Base-by-base conservation (phyloP, 1,140 invertebrate species). In the Heliconius melpomene region DNA sequence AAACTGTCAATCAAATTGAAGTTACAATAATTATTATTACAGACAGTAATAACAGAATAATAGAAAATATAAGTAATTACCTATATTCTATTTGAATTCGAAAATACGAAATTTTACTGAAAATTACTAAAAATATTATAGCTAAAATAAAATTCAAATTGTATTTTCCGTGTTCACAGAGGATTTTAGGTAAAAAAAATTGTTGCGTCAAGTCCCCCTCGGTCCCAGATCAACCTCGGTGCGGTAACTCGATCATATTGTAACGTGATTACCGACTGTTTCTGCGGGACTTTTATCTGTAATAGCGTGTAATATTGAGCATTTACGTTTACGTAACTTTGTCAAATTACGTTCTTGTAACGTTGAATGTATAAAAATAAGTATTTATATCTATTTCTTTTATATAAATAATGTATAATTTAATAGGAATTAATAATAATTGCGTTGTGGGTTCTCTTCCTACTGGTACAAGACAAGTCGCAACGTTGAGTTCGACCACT, bases 161-260 rank as follows among this genome's bases (percentile, higher is more conserved):
- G 46, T 29, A 72, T 54, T 60, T 71, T 32, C 66, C n/a, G 3
- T 72, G 52, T 36, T 77, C 32, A 71, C 75, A 36, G 76, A 60
- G 29, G 46, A 40, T 74, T 78, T 71, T 78, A 57, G 66, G 40
- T 78, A 40, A 73, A 78, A 73, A 46, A 80, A 77, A 79, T n/a
- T 74, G 74, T 77, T 57, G 57, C 75, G 57, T 73, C 75, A 73
- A 72, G 57, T 26, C 54, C 75, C 75, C 75, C 77, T 79, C 57
- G 57, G 71, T 76, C 70, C 82, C 79, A 83, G 85, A 88, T 90
- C 86, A 87, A 88, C 87, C 86, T 79, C 86, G 86, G 87, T 86
- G 83, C 85, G 82, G 90, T 90, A 91, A 91, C 88, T 90, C 83
- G 88, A 91, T 91, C 90, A 90, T 87, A 87, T 83, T 90, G 87